These are phyloP conservation scores for Pemphigus obesinymphae DNA, from an alignment of 1,140 invertebrate species.

Conservation along the genomic window DNA sequence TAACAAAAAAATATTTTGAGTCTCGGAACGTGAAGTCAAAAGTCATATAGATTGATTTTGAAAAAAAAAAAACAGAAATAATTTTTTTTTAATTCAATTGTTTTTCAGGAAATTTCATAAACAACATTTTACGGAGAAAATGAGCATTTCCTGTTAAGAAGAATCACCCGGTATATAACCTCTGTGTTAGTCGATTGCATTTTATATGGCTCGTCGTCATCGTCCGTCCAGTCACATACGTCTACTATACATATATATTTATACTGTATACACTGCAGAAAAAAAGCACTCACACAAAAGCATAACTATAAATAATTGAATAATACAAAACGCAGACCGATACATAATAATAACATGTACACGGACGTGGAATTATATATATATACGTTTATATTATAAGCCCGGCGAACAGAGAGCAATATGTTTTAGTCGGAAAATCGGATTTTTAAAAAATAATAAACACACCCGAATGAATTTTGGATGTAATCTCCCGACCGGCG, in stretches of 20 bases:
- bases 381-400: neutral
- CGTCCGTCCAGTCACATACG: neutral
- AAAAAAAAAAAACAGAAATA: too few species aligned
- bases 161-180: too few species aligned
- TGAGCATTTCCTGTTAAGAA: too few species aligned
- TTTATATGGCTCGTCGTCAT: neutral
- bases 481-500: neutral
- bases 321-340: neutral
- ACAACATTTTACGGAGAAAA: too few species aligned
- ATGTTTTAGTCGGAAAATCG: constrained; percentile 5
- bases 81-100: too few species aligned
- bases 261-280: neutral
- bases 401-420: constrained; percentile 5
- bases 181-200: neutral
- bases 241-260: neutral
- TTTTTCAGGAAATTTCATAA: too few species aligned
- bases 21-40: too few species aligned
- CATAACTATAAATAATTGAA: constrained; percentile 27
- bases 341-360: neutral
- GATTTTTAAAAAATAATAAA: constrained; percentile 16
- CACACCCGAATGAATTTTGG: neutral
- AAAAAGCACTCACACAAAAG: neutral
- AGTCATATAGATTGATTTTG: too few species aligned
- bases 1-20: too few species aligned
- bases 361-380: neutral